Conservation (phyloP, 2,797 vertebrate species). For the Tiaroga cobitis region DNA sequence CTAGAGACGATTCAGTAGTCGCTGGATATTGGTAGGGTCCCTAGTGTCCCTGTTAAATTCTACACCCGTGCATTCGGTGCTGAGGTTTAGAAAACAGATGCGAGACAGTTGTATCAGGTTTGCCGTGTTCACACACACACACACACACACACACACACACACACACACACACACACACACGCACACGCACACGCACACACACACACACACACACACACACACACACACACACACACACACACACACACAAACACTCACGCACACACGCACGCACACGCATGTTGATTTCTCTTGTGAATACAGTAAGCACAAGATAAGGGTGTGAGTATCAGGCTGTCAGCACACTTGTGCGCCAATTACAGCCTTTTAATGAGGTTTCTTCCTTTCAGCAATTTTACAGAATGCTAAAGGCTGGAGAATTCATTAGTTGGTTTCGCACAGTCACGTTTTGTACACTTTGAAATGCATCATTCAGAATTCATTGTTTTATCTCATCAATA, state of each 20-base stretch:
- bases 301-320: constrained; percentile 45
- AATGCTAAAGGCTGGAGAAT: constrained; percentile 28
- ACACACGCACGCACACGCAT: not conserved
- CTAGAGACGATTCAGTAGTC: not conserved
- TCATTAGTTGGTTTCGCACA: constrained; percentile 25
- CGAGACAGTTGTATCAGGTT: constrained; percentile 36
- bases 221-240: too few relatives aligned
- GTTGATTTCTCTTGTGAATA: constrained; percentile 57
- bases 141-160: too few relatives aligned
- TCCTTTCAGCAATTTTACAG: constrained; percentile 10
- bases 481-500: not conserved
- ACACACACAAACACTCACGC: too few relatives aligned
- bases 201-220: not conserved
- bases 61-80: not conserved
- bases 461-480: not conserved
- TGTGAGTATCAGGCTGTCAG: constrained; percentile 48
- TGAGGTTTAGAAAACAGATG: not conserved
- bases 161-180: not conserved
- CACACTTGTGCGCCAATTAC: constrained; percentile 60
- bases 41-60: not conserved
- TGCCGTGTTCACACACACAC: constrained; percentile 10
- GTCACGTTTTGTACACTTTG: constrained; percentile 23
- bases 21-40: not conserved
- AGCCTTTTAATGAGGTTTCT: constrained; percentile 49
- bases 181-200: too few relatives aligned